Evolutionary conservation across 2,888 invertebrate genomes (phyloP).

Genomic region (Syrista parreyssii): DNA sequence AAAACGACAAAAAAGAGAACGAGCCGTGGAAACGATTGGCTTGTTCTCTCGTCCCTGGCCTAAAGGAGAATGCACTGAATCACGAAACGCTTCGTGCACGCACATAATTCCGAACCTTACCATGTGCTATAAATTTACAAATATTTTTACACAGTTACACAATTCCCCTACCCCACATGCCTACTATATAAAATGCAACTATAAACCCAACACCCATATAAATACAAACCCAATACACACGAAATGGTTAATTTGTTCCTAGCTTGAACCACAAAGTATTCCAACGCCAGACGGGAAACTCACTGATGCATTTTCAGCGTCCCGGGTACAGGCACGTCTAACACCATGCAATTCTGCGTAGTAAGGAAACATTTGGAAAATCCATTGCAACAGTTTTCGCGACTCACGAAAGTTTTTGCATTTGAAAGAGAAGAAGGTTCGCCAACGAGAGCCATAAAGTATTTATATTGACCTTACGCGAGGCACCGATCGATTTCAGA

Average conservation of each 20-base stretch:
- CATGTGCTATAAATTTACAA: neutral
- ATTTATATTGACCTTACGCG: neutral
- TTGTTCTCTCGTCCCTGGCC: constrained; percentile 21
- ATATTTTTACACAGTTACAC: neutral
- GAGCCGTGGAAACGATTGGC: neutral
- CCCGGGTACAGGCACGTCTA: neutral
- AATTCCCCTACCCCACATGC: neutral
- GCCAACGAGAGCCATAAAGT: neutral
- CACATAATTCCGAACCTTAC: neutral
- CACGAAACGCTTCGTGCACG: constrained; percentile 25
- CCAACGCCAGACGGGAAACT: neutral
- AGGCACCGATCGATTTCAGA: neutral
- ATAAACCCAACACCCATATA: neutral
- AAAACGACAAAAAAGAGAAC: neutral
- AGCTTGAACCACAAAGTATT: neutral
- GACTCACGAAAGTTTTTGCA: neutral
- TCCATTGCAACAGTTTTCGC: neutral
- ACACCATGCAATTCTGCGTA: neutral
- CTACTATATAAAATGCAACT: neutral
- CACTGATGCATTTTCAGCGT: neutral
- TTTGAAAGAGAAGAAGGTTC: neutral
- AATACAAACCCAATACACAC: neutral
- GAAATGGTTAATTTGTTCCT: neutral
- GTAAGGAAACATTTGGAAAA: neutral
- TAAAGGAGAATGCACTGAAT: constrained; percentile 36